Conservation (phyloP, 2,888 invertebrate genomes). For the Lapara coniferarum region DNA sequence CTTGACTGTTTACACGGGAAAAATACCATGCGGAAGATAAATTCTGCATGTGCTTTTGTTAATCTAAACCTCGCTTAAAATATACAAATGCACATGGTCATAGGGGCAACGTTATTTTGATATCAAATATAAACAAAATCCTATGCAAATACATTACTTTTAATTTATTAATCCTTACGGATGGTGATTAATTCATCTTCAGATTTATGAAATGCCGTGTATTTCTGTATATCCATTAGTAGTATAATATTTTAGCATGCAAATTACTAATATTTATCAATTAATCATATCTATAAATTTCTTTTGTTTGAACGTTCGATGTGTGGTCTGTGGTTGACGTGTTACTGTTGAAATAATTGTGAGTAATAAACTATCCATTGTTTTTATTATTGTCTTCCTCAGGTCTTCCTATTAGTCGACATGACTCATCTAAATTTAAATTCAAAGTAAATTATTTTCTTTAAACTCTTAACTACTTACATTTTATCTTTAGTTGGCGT, state of each 20-base stretch:
- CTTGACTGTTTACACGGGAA: too few relatives aligned
- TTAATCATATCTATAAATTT: conserved; percentile 17
- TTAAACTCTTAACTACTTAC: background rate
- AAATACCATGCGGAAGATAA: too few relatives aligned
- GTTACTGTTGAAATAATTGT: conserved; percentile 35
- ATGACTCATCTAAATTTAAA: too few relatives aligned
- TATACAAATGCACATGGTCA: background rate
- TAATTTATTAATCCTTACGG: too few relatives aligned
- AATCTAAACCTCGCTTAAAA: too few relatives aligned
- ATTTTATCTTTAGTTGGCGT: background rate
- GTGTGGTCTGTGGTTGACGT: conserved; percentile 42
- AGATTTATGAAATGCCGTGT: too few relatives aligned
- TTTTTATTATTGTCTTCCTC: conserved; percentile 41
- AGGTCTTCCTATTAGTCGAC: conserved; percentile 37
- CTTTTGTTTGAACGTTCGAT: conserved; percentile 27
- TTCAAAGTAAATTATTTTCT: too few relatives aligned
- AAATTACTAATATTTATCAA: conserved; percentile 6
- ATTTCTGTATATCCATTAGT: background rate
- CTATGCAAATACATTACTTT: background rate
- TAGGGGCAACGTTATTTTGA: too few relatives aligned
- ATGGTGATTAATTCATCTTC: too few relatives aligned
- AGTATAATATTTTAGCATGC: background rate
- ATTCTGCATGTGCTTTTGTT: too few relatives aligned
- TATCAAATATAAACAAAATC: too few relatives aligned
- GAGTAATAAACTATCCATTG: conserved; percentile 53